Evolutionary conservation across 2,113 vertebrate genomes (phyloP).

Genomic region (Tragulus kanchil): DNA sequence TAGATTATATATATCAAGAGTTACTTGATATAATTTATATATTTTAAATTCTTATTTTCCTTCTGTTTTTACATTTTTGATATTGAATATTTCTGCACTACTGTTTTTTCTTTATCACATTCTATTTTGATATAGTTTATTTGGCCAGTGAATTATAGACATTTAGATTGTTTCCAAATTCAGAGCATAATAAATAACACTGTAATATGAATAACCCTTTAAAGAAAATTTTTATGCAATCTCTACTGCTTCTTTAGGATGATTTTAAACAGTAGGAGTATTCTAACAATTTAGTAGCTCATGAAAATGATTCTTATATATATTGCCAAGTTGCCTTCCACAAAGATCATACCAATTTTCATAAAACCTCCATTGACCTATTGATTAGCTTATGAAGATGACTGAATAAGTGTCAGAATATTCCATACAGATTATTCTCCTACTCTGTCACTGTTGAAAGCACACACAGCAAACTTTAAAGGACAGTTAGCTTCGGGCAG

Average conservation of each 20-base stretch:
- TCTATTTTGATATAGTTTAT: not conserved
- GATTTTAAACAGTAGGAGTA: not conserved
- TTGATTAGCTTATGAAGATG: not conserved
- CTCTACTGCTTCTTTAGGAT: not conserved
- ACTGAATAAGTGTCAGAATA: not conserved
- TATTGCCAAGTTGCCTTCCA: not conserved
- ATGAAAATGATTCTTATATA: not conserved
- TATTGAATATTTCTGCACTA: not conserved
- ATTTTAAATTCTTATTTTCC: not conserved
- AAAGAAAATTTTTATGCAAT: not conserved
- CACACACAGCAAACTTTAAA: not conserved
- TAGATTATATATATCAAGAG: not conserved
- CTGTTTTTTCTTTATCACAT: not conserved
- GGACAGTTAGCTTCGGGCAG: not conserved
- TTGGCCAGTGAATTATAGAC: not conserved
- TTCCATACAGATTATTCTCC: not conserved
- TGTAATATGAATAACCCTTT: not conserved
- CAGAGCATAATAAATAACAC: not conserved
- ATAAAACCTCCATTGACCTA: not conserved
- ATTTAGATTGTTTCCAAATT: slow-evolving; percentile 25
- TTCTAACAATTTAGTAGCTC: not conserved
- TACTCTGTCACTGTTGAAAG: not conserved
- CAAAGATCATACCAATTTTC: not conserved
- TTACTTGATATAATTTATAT: not conserved
- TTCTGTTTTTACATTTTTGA: not conserved